These are phyloP conservation scores for Paracanthobrama guichenoti DNA, from an alignment of 2,113 vertebrate genomes.

Conservation along the genomic window DNA sequence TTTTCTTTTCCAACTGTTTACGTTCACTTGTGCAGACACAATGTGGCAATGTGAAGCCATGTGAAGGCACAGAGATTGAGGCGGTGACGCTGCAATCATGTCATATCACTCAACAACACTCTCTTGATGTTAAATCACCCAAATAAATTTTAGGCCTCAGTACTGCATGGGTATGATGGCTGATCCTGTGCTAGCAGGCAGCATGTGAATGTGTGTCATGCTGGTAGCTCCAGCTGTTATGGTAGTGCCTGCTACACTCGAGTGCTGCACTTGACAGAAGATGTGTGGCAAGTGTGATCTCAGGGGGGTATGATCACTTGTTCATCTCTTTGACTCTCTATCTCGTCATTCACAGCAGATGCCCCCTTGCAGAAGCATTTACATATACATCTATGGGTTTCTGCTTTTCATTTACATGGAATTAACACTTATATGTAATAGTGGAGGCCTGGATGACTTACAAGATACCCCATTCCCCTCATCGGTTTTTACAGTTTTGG, in stretches of 20 bases:
- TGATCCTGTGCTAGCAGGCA: neutral
- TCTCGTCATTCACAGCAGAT: conserved; percentile 7
- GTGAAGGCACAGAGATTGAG: too few species aligned
- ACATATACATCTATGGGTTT: neutral
- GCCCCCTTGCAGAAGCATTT: conserved; percentile 16
- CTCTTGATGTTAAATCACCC: neutral
- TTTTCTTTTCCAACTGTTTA: too few species aligned
- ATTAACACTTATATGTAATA: conserved; percentile 11
- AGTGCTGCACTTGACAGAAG: conserved; percentile 1
- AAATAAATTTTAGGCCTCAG: neutral
- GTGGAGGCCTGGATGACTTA: neutral
- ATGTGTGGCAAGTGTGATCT: neutral
- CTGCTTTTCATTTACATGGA: neutral
- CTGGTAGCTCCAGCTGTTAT: conserved; percentile 34
- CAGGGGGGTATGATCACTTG: neutral
- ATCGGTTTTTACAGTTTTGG: neutral
- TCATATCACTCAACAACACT: neutral
- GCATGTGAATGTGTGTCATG: conserved; percentile 20
- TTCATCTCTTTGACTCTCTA: conserved; percentile 14
- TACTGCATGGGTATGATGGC: neutral
- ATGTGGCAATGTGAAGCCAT: too few species aligned
- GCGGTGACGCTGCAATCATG: too few species aligned
- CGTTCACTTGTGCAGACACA: too few species aligned
- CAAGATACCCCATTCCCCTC: neutral
- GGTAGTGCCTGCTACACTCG: conserved; percentile 11